These are phyloP conservation scores for Dermatemys mawii DNA, from an alignment of 2,113 vertebrate genomes.

Conservation along the genomic window DNA sequence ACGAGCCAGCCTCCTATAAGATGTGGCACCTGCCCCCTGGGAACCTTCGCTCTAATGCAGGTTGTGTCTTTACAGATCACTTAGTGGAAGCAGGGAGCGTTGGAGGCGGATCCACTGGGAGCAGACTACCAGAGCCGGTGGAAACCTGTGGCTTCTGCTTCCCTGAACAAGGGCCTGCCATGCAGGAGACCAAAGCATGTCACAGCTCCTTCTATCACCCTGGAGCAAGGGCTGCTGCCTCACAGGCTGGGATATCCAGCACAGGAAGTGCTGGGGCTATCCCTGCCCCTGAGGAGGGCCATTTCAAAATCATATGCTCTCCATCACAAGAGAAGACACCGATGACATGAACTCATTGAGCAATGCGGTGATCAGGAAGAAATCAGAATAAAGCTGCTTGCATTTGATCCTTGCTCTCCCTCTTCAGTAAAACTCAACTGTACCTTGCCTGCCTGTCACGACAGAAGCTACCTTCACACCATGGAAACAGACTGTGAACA, in stretches of 20 bases:
- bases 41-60: fast-evolving
- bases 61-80: slow-evolving; percentile 58
- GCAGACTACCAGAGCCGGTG: slow-evolving; percentile 74
- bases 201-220: not conserved
- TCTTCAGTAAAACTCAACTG: not conserved
- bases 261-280: fast-evolving
- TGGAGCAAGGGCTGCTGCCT: not conserved
- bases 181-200: slow-evolving; percentile 35
- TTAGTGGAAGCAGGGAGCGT: slow-evolving; percentile 47
- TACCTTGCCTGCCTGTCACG: fast-evolving
- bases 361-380: fast-evolving
- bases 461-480: fast-evolving
- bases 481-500: not conserved
- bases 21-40: not conserved
- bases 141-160: slow-evolving; percentile 92
- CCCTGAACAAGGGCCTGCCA: slow-evolving; percentile 72
- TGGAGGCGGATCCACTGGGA: not conserved
- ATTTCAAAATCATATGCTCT: slow-evolving; percentile 75
- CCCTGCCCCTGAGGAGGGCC: not conserved
- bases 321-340: slow-evolving; percentile 73
- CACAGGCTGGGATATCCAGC: not conserved
- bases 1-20: not conserved
- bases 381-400: not conserved
- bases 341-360: not conserved
- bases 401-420: not conserved